Percentiles rank a stretch among this genome's conserved stretches.
Conservation (phyloP, 1,140 invertebrate species). For the Drosophila eugracilis region DNA sequence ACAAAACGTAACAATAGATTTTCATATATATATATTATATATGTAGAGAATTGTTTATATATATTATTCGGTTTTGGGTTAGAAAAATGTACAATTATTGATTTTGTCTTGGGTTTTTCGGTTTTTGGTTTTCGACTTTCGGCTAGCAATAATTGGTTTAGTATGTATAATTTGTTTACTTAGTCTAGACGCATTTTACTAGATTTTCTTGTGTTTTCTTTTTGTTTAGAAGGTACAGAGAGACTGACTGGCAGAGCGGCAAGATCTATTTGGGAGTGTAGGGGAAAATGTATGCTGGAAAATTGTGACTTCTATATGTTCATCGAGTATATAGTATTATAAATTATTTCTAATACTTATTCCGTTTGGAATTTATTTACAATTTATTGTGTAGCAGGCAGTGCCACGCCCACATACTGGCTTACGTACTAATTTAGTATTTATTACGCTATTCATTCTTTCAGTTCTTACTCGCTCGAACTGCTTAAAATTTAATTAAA, state of each 20-base stretch:
- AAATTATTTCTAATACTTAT: slow-evolving; percentile 10
- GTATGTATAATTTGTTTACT: slow-evolving; percentile 69
- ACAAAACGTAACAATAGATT: slow-evolving; percentile 77
- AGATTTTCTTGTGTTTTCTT: slow-evolving; percentile 38
- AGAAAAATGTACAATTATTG: slow-evolving; percentile 77
- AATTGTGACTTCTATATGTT: slow-evolving; percentile 28
- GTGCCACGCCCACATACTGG: slow-evolving; percentile 40
- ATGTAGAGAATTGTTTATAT: slow-evolving; percentile 8
- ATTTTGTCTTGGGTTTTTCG: slow-evolving; percentile 31
- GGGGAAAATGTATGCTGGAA: slow-evolving; percentile 11
- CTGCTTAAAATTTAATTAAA: slow-evolving; percentile 60
- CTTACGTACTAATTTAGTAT: slow-evolving; percentile 77
- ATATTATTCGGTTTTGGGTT: slow-evolving; percentile 31
- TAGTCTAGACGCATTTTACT: slow-evolving; percentile 67
- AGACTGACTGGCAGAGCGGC: slow-evolving; percentile 44
- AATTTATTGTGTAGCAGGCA: slow-evolving; percentile 39
- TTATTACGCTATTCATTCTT: slow-evolving; percentile 67
- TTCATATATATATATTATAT: slow-evolving; percentile 9
- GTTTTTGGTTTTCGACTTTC: neutral
- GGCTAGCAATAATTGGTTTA: slow-evolving; percentile 19
- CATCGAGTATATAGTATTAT: slow-evolving; percentile 1
- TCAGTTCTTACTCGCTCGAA: slow-evolving; percentile 33
- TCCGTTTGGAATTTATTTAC: slow-evolving; percentile 26
- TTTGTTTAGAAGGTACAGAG: slow-evolving; percentile 77
- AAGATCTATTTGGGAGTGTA: slow-evolving; percentile 10